Base-by-base conservation (phyloP, 2,797 vertebrate genomes). In the Tachyglossus aculeatus region DNA sequence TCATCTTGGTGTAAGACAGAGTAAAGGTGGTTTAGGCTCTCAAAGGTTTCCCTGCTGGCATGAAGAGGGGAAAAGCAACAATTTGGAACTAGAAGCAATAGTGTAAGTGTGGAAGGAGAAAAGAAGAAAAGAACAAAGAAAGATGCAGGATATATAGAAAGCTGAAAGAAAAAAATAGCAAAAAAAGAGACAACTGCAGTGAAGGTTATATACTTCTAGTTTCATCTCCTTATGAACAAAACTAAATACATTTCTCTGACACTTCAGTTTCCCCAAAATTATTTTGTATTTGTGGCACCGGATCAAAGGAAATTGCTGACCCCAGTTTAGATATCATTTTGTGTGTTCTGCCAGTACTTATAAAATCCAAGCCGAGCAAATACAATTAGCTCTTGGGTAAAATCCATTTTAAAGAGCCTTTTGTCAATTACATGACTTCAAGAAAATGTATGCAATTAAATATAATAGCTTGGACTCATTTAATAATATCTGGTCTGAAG, bases 321-420 rank as follows among this genome's bases (percentile, higher is more conserved):
- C 19, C 75, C n/a, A 18, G 60, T 32, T 56, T 37, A 34, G 9
- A 37, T 29, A 27, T 43, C 7, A 51, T 64, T 7, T 43, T 47
- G 12, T 3, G 9, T 65, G 2, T 36, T 64, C 16, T 57, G 4
- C 8, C 48, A 25, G n/a, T 2, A 6, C 6, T 31, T 33, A 22
- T 40, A 9, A n/a, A 63, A 59, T 71, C 27, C 54, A 31, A 36
- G 18, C 7, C 62, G 24, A n/a, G n/a, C 52, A 67, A 61, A 73
- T 44, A 70, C 53, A 70, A 67, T 36, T 57, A 54, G 69, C 33
- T 8, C 13, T 55, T 71, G 13, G 7, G 22, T 47, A n/a, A 82
- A 52, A 55, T 56, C 9, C 24, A 48, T 18, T 14, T 37, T 9
- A 62, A 33, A 39, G 6, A 66, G 70, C 58, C 47, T 61, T 16